A percentile compares a stretch with the other conserved stretches of the same genome.
phyloP scores from a whole-genome alignment of 2,113 vertebrate species.

The Ceyx cyanopectus region DNA sequence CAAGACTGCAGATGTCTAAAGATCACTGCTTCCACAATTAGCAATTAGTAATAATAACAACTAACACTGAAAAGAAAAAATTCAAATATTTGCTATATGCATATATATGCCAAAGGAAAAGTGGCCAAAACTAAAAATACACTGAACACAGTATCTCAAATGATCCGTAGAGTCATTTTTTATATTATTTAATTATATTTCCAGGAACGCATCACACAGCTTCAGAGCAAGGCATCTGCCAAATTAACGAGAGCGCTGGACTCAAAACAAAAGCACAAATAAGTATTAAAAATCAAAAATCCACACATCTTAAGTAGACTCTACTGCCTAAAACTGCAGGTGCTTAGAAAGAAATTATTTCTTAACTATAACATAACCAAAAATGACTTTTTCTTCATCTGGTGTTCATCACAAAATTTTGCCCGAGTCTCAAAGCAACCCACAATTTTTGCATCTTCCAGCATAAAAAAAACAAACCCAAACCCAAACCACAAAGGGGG shows the following conservation, averaged over 20 bases:
- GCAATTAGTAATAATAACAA: background rate
- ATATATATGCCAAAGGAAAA: background rate
- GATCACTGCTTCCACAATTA: background rate
- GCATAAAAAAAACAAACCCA: background rate
- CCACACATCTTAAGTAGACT: background rate
- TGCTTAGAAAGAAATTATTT: conserved; percentile 46
- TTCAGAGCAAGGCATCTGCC: conserved; percentile 19
- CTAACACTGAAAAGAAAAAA: background rate
- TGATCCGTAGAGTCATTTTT: background rate
- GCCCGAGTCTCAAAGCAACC: conserved; percentile 6
- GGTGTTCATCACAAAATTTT: conserved; percentile 42
- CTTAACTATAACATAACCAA: conserved; percentile 29
- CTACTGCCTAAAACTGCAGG: background rate
- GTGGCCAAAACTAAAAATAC: background rate
- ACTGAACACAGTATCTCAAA: background rate
- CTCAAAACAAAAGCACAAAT: conserved; percentile 10
- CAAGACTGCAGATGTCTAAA: background rate
- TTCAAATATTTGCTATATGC: background rate
- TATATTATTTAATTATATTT: background rate
- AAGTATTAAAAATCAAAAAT: background rate
- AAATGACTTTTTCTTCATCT: conserved; percentile 12
- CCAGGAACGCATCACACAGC: background rate
- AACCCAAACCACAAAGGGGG: background rate
- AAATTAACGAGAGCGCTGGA: conserved; percentile 30
- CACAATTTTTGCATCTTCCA: conserved; percentile 24